Percentiles rank a stretch among this genome's conserved stretches.
Conservation (phyloP, 2,888 invertebrate species). For the Heliconius charithonia region DNA sequence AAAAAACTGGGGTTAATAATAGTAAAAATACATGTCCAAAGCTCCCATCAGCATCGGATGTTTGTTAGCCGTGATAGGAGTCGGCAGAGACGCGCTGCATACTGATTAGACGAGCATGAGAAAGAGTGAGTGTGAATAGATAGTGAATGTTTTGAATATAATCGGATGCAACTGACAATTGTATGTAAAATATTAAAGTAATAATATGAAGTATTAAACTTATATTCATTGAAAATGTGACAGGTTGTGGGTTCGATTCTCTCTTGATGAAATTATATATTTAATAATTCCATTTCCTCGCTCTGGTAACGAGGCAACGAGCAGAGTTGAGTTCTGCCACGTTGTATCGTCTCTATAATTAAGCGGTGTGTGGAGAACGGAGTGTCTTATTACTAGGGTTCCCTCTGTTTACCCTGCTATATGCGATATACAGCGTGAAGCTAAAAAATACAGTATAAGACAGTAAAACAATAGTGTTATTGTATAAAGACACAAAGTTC, state of each 20-base stretch:
- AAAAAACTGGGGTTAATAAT: neutral
- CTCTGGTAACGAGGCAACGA: no score
- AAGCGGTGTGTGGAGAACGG: no score
- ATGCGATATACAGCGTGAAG: neutral
- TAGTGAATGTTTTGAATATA: slow-evolving; percentile 16
- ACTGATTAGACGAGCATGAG: slow-evolving; percentile 39
- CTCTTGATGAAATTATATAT: no score
- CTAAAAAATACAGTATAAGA: neutral
- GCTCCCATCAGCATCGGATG: slow-evolving; percentile 35
- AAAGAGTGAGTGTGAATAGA: slow-evolving; percentile 27
- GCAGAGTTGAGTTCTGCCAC: no score
- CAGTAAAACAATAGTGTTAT: neutral
- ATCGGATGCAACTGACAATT: neutral
- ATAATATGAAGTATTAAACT: no score
- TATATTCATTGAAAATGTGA: no score
- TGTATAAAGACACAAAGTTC: neutral
- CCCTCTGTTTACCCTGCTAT: no score
- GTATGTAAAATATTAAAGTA: neutral
- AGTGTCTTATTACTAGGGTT: no score
- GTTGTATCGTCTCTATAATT: no score
- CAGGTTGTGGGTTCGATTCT: no score
- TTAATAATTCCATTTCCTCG: no score
- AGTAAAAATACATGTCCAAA: neutral
- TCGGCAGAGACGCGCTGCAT: slow-evolving; percentile 28
- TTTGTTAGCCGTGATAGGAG: slow-evolving; percentile 24